Evolutionary conservation across 2,113 vertebrate genomes (phyloP).

Genomic region (Ctenomys sociabilis): DNA sequence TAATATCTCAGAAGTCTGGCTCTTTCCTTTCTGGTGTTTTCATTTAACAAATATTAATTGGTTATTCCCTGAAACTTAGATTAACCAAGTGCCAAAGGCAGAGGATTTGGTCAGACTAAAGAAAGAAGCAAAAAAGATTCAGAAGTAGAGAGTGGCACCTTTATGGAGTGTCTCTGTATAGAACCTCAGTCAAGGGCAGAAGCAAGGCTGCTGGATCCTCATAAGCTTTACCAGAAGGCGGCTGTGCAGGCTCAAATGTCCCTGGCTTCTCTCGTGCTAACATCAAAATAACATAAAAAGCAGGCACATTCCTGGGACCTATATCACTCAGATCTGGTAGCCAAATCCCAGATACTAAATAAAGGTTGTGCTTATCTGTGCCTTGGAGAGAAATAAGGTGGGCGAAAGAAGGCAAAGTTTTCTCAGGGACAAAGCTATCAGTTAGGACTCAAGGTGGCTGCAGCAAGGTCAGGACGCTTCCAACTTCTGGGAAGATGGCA

Average conservation of each 20-base stretch:
- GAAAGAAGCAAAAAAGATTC: background rate
- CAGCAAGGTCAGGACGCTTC: background rate
- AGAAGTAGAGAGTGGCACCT: background rate
- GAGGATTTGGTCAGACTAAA: background rate
- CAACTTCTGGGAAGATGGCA: background rate
- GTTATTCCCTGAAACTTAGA: background rate
- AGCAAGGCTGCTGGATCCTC: background rate
- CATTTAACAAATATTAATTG: background rate
- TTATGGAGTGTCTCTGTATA: background rate
- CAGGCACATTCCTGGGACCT: background rate
- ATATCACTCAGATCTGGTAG: background rate
- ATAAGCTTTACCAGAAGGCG: background rate
- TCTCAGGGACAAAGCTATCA: background rate
- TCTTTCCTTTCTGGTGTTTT: background rate
- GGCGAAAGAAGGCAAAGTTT: background rate
- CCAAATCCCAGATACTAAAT: background rate
- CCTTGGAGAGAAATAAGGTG: background rate
- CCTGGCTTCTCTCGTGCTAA: background rate
- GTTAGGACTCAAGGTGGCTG: background rate
- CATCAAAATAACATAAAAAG: background rate
- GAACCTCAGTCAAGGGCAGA: background rate
- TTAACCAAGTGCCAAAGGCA: background rate
- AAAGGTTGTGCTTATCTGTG: background rate
- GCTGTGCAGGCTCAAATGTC: background rate
- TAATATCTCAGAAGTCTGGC: background rate